Conservation (phyloP, 2,888 invertebrate species). For the Caenorhabditis becei region DNA sequence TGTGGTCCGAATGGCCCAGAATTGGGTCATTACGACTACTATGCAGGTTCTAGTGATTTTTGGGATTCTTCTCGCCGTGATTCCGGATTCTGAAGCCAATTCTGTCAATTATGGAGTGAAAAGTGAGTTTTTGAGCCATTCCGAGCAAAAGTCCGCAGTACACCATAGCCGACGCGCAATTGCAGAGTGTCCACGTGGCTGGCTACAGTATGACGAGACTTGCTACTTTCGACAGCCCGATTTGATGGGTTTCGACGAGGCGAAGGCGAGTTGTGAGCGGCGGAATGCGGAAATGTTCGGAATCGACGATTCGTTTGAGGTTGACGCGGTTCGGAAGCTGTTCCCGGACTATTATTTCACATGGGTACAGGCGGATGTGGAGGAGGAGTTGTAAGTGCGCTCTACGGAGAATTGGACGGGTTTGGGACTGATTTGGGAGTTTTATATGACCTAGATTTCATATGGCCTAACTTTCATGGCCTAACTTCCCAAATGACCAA, state of each 20-base stretch:
- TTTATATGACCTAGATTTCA: too few species aligned
- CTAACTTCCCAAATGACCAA: too few species aligned
- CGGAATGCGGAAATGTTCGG: constrained; percentile 7
- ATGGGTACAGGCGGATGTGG: constrained; percentile 32
- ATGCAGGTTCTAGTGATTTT: too few species aligned
- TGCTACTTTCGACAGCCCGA: constrained; percentile 37
- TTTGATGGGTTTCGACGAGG: constrained; percentile 15
- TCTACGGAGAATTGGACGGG: neutral
- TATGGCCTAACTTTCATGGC: too few species aligned
- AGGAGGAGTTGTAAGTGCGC: constrained; percentile 44
- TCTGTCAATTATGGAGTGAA: too few species aligned
- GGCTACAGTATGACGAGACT: constrained; percentile 22
- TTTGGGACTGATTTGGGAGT: too few species aligned
- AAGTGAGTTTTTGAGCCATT: too few species aligned
- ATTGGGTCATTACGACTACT: too few species aligned
- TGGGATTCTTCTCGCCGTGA: too few species aligned
- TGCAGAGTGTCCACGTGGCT: constrained; percentile 36
- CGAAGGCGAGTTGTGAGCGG: constrained; percentile 10
- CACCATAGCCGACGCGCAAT: neutral
- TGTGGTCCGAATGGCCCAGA: too few species aligned
- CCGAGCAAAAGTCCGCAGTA: too few species aligned
- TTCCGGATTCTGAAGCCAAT: too few species aligned
- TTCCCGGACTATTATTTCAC: constrained; percentile 47
- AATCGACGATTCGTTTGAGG: constrained; percentile 21
- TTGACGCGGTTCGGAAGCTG: constrained; percentile 26